Evolutionary conservation across 2,797 vertebrate genomes (phyloP), one percentile per base, ranked within the genome.

Genomic region (Pseudochaenichthys georgianus): DNA sequence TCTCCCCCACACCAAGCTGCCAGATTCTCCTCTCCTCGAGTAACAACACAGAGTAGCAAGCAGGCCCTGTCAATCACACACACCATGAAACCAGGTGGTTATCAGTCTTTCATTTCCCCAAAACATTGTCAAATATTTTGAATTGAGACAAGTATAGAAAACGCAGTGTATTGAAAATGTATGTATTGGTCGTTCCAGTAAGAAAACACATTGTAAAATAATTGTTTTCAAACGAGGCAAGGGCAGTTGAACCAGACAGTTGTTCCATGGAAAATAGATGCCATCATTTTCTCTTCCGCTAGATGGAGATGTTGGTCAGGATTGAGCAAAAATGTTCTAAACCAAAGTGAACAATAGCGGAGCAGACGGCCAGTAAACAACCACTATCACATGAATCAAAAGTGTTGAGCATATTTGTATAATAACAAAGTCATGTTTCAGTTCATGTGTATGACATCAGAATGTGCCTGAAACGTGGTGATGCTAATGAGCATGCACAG

Each of bases 271-370:
- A 66, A 34, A 64, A 54, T 0, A 71, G 9, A 17, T 47, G 47
- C 15, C 38, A 6, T 73, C 5, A 23, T 59, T 70, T 54, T 41
- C 5, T 70, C 1, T 1, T 73, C 91, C 93, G 88, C 87, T 86
- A 92, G 91, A 85, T 91, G 90, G 89, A 61, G 89, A 62, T 90
- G 85, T 87, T 87, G 66, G 53, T 72, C 78, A 88, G 86, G 66
- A 79, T 47, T 73, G 55, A 64, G 43, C 9, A 5, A 2, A 3
- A 2, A 45, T 41, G 3, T 34, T 12, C 43, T 2, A 13, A 28
- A 28, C 5, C 9, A 23, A 28, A 34, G 21, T 55, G 43, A 78
- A 85, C 53, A 89, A 72, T 53, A 50, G 65, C 68, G 19, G 16
- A 75, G 3, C 46, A 83, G 47, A 64, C 17, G 3, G 1, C 60